Evolutionary conservation across 2,113 vertebrate genomes (phyloP).

Genomic region (Datnioides undecimradiatus): DNA sequence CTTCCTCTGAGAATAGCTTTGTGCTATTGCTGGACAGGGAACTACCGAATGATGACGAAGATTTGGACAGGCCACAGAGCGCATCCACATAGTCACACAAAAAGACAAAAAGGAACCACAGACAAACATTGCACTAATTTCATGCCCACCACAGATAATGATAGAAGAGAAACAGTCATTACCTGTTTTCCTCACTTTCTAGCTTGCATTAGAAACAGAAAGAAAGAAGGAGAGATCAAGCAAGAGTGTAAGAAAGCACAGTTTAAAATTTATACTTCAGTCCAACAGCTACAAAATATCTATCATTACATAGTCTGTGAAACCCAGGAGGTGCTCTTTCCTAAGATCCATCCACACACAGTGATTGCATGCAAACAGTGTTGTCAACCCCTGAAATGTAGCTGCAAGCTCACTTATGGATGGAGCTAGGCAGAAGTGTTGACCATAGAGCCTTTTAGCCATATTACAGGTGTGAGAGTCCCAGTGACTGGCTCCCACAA

Average conservation of each 20-base stretch:
- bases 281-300: conserved; percentile 37
- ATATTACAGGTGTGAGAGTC: conserved; percentile 69
- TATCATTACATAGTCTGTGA: conserved; percentile 47
- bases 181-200: conserved; percentile 79
- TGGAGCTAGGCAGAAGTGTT: conserved; percentile 32
- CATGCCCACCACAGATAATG: neutral
- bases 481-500: conserved; percentile 37
- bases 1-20: conserved; percentile 70
- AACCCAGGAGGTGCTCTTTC: conserved; percentile 62
- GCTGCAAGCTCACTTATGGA: conserved; percentile 49
- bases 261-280: conserved; percentile 38
- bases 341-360: conserved; percentile 60
- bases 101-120: conserved; percentile 32
- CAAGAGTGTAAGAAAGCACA: conserved; percentile 21
- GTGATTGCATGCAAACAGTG: conserved; percentile 40
- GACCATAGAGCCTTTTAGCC: conserved; percentile 35
- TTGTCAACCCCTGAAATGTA: conserved; percentile 60
- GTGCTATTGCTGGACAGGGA: conserved; percentile 63
- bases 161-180: conserved; percentile 55
- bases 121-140: conserved; percentile 18
- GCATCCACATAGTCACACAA: conserved; percentile 31
- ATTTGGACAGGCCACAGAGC: conserved; percentile 17
- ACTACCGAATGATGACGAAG: conserved; percentile 42
- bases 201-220: conserved; percentile 69
- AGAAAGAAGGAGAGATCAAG: conserved; percentile 48